Evolutionary conservation across 1,140 invertebrate species (phyloP).

Genomic region (Chironomus striatipennis): DNA sequence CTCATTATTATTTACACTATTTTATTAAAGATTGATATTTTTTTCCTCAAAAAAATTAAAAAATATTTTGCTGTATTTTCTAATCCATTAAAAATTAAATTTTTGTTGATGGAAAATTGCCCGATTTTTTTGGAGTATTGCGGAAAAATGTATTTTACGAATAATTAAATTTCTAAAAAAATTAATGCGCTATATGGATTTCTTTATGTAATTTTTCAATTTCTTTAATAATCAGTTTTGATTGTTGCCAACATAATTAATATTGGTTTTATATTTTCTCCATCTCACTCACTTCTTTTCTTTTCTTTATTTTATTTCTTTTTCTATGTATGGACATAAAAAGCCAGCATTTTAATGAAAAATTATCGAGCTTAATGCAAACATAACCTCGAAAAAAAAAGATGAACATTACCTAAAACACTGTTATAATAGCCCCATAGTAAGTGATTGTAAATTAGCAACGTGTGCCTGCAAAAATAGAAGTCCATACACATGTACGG

Average conservation of each 20-base stretch:
- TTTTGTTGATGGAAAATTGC: background rate
- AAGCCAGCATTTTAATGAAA: no score
- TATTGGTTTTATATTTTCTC: background rate
- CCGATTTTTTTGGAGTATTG: background rate
- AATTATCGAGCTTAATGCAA: background rate
- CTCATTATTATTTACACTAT: conserved; percentile 9
- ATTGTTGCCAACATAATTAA: conserved; percentile 14
- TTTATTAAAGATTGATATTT: background rate
- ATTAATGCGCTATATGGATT: conserved; percentile 19
- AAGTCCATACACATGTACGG: background rate
- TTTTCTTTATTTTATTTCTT: no score
- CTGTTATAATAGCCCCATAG: no score
- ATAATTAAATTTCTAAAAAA: conserved; percentile 23
- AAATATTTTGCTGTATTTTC: background rate
- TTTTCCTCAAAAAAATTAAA: background rate
- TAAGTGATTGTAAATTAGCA: no score
- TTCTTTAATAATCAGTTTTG: conserved; percentile 10
- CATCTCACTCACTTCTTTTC: background rate
- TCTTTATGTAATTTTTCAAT: conserved; percentile 15
- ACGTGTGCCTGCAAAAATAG: no score
- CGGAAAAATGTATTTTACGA: conserved; percentile 10
- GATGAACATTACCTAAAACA: background rate
- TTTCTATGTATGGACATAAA: no score
- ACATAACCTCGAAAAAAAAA: background rate
- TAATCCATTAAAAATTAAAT: background rate